Evolutionary conservation across 2,888 invertebrate species (phyloP), one percentile per base, ranked within the genome.

Genomic region (Ormyrus labotus): DNA sequence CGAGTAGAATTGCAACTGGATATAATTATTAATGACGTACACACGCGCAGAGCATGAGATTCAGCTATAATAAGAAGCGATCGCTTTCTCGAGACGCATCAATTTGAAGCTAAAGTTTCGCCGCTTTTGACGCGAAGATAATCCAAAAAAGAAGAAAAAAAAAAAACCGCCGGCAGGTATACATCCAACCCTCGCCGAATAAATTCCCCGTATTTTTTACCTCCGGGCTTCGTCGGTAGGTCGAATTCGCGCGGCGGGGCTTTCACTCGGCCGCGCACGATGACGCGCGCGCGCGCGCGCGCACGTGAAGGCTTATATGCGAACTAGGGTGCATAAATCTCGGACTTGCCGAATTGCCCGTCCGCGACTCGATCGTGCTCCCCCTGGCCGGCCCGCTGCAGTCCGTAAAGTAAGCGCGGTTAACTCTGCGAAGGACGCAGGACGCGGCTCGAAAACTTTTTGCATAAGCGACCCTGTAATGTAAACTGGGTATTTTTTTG

Each of bases 321-420:
- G 81, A 83, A 74, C 34, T 80, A 80, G 85, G 85, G 85, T 87
- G 87, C 86, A 87, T 87, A 87, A 87, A 86, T 87, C 86, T 82
- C 78, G 76, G 81, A 85, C 67, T 73, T 87, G 85, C 85, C 87
- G 85, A 87, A 87, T 85, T 84, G 85, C 81, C 81, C 81, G 77
- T 13, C 34, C 34, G 34, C 34, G 34, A 34, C 34, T 34, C 34
- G 34, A 34, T 34, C 34, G 13, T 13, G 34, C 34, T 34, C 34
- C 34, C 34, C 34, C 3, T 13, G 13, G 34, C 34, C 34, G 34
- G 34, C 34, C 34, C 34, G 34, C 34, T 34, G 34, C 34, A 4
- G 34, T 34, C 34, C 34, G 34, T 34, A 34, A 34, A 34, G 34
- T 34, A 34, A 34, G 34, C 34, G 34, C 34, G 34, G 1, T 2